Evolutionary conservation across 2,113 vertebrate genomes (phyloP).

Genomic region (Pomatorhinus ruficollis): DNA sequence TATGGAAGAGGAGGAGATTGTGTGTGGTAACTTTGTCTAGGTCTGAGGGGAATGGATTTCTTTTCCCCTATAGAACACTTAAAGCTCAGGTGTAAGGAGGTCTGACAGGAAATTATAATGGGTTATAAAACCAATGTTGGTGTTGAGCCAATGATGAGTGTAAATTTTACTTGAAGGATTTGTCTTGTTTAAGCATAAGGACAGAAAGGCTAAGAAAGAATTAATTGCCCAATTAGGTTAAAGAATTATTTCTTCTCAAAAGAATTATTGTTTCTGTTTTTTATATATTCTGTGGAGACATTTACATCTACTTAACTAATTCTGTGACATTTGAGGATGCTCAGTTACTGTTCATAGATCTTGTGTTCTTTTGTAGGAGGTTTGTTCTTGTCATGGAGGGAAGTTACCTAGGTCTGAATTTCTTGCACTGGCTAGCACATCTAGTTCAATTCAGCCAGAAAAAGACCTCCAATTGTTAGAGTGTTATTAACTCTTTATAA

Average conservation of each 20-base stretch:
- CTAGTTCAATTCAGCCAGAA: background rate
- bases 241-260: background rate
- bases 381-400: background rate
- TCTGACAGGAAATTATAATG: background rate
- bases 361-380: background rate
- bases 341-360: rapidly evolving
- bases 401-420: background rate
- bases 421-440: background rate
- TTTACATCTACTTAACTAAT: background rate
- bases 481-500: background rate
- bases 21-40: background rate
- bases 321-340: background rate
- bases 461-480: background rate
- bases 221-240: background rate
- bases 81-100: background rate
- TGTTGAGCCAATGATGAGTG: background rate
- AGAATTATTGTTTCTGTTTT: background rate
- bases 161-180: background rate
- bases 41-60: background rate
- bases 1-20: background rate
- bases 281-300: background rate
- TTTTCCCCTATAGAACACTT: background rate
- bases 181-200: background rate
- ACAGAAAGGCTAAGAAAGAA: background rate
- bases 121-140: background rate